Conservation (phyloP, 2,113 vertebrate species). For the Pyxicephalus adspersus region DNA sequence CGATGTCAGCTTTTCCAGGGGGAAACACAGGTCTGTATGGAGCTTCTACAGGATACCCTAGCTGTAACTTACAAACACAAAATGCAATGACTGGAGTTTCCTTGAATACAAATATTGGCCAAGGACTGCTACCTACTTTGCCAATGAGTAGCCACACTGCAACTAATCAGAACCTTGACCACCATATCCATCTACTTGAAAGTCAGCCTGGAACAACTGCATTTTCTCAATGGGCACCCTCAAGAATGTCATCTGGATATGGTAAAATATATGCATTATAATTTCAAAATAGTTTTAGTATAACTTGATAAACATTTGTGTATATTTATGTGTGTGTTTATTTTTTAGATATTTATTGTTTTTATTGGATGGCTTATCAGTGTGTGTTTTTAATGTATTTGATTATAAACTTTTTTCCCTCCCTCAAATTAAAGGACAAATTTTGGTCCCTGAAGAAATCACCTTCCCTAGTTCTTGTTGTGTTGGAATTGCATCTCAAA, state of each 20-base stretch:
- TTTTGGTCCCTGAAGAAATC: conserved; percentile 88
- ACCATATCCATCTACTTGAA: conserved; percentile 39
- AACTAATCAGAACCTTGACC: conserved; percentile 67
- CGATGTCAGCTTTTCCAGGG: conserved; percentile 70
- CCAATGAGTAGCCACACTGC: conserved; percentile 68
- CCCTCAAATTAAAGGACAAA: conserved; percentile 68
- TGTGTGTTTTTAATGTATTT: too few relatives aligned
- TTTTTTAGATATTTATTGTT: too few relatives aligned
- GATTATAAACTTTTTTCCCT: not conserved
- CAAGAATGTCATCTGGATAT: conserved; percentile 67
- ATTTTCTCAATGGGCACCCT: conserved; percentile 65
- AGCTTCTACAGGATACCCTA: conserved; percentile 64
- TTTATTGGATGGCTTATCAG: too few relatives aligned
- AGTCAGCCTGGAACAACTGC: conserved; percentile 58
- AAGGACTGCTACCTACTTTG: conserved; percentile 65
- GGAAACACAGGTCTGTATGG: conserved; percentile 65
- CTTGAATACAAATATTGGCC: conserved; percentile 62
- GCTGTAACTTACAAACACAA: conserved; percentile 61
- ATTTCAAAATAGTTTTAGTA: not conserved
- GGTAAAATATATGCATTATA: conserved; percentile 70
- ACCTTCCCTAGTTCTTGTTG: conserved; percentile 90
- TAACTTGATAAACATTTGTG: not conserved
- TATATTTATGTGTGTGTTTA: not conserved
- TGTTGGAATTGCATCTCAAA: conserved; percentile 91
- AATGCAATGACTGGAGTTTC: conserved; percentile 66